Percentiles rank a stretch among this genome's conserved stretches.
phyloP scores from a whole-genome alignment of 2,797 vertebrate genomes.

The Phylloscopus collybita region DNA sequence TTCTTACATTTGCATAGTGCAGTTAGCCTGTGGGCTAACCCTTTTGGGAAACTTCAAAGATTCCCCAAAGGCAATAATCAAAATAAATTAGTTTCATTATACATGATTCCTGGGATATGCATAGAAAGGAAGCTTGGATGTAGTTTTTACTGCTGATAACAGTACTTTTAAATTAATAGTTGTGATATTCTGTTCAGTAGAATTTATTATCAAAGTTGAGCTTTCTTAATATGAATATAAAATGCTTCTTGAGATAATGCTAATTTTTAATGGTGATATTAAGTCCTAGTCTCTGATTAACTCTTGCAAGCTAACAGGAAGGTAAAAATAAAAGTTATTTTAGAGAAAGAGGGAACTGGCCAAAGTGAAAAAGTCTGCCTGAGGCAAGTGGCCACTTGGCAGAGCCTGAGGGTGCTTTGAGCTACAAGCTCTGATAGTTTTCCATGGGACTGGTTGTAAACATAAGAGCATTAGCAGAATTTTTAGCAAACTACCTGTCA shows the following conservation, averaged over 20 bases:
- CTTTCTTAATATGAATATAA: constrained; percentile 1
- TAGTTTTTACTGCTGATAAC: neutral
- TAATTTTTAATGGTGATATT: neutral
- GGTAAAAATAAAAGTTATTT: neutral
- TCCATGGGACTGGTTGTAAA: neutral
- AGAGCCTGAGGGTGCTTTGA: neutral
- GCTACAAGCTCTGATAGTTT: neutral
- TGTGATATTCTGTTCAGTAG: neutral
- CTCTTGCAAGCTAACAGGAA: neutral
- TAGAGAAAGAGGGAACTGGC: neutral
- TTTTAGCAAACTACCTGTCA: constrained; percentile 15
- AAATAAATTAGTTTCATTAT: constrained; percentile 27
- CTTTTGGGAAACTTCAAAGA: neutral
- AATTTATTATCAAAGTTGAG: neutral
- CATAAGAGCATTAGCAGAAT: neutral
- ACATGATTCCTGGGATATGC: neutral
- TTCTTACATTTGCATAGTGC: neutral
- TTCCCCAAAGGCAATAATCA: neutral
- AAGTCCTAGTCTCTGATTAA: neutral
- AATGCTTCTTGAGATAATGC: neutral
- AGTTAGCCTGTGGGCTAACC: neutral
- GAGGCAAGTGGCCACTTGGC: constrained; percentile 8
- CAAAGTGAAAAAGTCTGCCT: neutral
- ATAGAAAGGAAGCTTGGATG: neutral
- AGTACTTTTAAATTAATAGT: neutral